Conservation (phyloP, 1,140 invertebrate species). For the Lineus longissimus region DNA sequence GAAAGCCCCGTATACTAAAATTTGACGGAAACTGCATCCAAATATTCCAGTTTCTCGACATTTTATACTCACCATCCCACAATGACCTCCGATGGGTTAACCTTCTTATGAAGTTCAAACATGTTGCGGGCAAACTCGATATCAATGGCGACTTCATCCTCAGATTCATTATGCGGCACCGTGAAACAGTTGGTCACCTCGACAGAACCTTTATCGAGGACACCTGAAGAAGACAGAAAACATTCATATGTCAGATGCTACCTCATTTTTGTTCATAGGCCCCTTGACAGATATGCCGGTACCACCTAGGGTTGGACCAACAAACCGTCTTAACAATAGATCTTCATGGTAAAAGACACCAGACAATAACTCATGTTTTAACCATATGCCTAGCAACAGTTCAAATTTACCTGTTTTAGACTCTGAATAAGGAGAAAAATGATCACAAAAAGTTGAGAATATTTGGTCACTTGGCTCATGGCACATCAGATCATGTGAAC, state of each 20-base stretch:
- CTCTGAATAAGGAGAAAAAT: too few relatives aligned
- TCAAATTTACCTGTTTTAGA: too few relatives aligned
- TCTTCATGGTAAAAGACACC: too few relatives aligned
- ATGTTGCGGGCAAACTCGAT: conserved; percentile 92
- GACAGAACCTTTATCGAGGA: conserved; percentile 82
- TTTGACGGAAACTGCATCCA: too few relatives aligned
- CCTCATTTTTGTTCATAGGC: background rate
- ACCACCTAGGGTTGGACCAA: background rate
- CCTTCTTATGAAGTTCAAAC: conserved; percentile 87
- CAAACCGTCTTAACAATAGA: too few relatives aligned
- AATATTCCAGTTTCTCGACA: too few relatives aligned
- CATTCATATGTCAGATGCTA: conserved; percentile 6
- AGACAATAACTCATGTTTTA: background rate
- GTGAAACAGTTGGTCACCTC: conserved; percentile 97
- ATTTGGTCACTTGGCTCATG: too few relatives aligned
- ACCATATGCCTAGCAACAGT: too few relatives aligned
- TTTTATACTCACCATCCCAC: conserved; percentile 82
- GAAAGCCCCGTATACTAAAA: too few relatives aligned
- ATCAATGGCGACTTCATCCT: conserved; percentile 90
- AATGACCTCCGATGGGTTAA: conserved; percentile 83
- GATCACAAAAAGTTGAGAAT: too few relatives aligned
- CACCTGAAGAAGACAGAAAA: conserved; percentile 61
- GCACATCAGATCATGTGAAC: too few relatives aligned
- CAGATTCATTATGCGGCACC: conserved; percentile 94
- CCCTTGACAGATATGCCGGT: too few relatives aligned